Base-by-base conservation (phyloP, 2,888 invertebrate genomes). In the Drosophila percnosoma region DNA sequence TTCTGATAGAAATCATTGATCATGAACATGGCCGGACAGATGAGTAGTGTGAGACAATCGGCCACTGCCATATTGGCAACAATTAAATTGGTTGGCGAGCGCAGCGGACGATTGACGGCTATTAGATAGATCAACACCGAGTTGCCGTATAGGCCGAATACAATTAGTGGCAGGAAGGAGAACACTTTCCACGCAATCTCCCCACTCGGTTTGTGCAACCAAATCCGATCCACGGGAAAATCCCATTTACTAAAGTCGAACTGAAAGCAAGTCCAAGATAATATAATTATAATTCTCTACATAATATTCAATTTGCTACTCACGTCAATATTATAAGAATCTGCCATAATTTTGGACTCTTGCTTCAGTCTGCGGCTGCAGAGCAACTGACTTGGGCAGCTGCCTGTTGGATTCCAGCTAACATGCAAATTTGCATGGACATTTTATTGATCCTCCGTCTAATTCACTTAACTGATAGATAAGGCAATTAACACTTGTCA, bases 21-120 rank as follows among this genome's bases (percentile, higher is more conserved):
- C 74, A 97, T 93, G 93, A 96, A 96, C 84, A 97, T 95, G 95
- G 96, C 96, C 0, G 97, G 96, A 62, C 96, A 96, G 13, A 96
- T 93, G 0, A 96, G 73, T 5, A 96, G 91, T 0, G 95, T 95
- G 1, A 95, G 87, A 24, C 96, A 92, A 91, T 97, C 97, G 0
- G 96, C 95, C 0, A 95, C 87, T 0, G 97, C 96, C 95, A 97
- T 95, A 84, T 97, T 97, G 48, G 95, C 95, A 33, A 97, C 95
- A 57, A 97, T 93, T 40, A 95, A 93, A 92, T 97, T 97, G 18
- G 96, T 96, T 0, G 96, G 95, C 0, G 95, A 95, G 90, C 95
- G 94, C 11, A 97, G 92, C 87, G 95, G 94, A 49, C 94, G 94
- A 90, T 95, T 95, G 73, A 94, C 94, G 5, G 94, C 79, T 27